A percentile compares a stretch with the other conserved stretches of the same genome.
Evolutionary conservation across 2,888 invertebrate species (phyloP).

Genomic region (Stegana nigrithorax): DNA sequence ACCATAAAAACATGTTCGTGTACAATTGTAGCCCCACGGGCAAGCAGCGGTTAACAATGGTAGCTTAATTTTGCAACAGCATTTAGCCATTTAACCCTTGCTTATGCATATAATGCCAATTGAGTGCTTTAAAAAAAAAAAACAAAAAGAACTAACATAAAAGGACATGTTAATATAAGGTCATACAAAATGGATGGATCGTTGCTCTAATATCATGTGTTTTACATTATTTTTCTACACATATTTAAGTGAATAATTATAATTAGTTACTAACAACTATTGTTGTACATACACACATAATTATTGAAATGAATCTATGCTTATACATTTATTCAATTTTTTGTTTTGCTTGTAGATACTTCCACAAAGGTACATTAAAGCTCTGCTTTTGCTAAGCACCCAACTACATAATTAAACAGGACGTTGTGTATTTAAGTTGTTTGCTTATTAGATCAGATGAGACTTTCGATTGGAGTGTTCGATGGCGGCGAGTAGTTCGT

Average conservation of each 20-base stretch:
- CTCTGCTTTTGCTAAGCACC: conserved; percentile 15
- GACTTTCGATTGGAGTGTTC: conserved; percentile 89
- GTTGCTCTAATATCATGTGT: not conserved
- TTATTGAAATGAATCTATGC: not conserved
- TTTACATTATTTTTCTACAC: not conserved
- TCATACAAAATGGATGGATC: conserved; percentile 15
- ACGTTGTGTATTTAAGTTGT: not conserved
- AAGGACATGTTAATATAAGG: no score
- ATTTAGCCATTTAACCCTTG: no score
- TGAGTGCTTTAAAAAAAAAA: not conserved
- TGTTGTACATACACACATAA: not conserved
- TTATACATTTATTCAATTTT: not conserved
- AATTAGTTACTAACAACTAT: not conserved
- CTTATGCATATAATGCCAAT: not conserved
- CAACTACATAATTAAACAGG: not conserved
- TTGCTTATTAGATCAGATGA: conserved; percentile 61
- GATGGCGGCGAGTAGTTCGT: conserved; percentile 87
- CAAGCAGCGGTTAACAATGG: no score
- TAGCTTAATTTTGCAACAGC: no score
- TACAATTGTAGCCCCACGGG: no score
- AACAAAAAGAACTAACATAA: no score
- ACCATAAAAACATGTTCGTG: no score
- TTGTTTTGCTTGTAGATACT: not conserved
- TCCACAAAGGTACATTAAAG: conserved; percentile 18
- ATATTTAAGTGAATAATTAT: not conserved